Evolutionary conservation across 2,113 vertebrate genomes (phyloP).

Genomic region (Ageneiosus marmoratus): DNA sequence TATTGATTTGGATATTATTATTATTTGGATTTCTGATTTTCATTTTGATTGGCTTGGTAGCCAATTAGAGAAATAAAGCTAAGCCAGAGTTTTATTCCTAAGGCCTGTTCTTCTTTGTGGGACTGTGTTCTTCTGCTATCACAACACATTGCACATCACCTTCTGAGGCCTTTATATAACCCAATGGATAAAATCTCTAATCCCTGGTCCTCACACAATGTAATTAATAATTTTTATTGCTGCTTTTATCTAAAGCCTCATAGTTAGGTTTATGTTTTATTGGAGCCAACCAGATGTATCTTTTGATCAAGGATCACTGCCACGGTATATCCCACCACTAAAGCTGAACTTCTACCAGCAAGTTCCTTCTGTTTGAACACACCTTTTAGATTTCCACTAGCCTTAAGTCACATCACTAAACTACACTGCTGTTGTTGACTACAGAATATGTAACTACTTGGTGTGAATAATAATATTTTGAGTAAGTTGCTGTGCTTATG

Average conservation of each 20-base stretch:
- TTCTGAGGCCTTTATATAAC: conserved; percentile 47
- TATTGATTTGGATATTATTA: conserved; percentile 34
- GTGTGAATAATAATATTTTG: not conserved
- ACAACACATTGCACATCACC: conserved; percentile 36
- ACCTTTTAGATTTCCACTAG: conserved; percentile 9
- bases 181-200: conserved; percentile 56
- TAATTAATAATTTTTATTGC: conserved; percentile 66
- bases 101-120: conserved; percentile 49
- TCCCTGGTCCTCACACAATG: conserved; percentile 53
- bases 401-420: not conserved
- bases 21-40: conserved; percentile 23
- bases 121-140: conserved; percentile 48
- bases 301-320: conserved; percentile 69
- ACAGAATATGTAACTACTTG: not conserved
- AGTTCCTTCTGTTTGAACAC: conserved; percentile 28
- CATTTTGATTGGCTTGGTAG: conserved; percentile 35
- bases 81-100: conserved; percentile 32
- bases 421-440: not conserved
- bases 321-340: conserved; percentile 60
- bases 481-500: conserved; percentile 5
- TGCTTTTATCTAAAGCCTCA: conserved; percentile 70
- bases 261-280: conserved; percentile 63
- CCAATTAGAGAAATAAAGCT: conserved; percentile 38
- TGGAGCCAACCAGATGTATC: conserved; percentile 68
- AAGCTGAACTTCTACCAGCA: conserved; percentile 38